Evolutionary conservation across 1,140 invertebrate species (phyloP).

Genomic region (Formica selysi): DNA sequence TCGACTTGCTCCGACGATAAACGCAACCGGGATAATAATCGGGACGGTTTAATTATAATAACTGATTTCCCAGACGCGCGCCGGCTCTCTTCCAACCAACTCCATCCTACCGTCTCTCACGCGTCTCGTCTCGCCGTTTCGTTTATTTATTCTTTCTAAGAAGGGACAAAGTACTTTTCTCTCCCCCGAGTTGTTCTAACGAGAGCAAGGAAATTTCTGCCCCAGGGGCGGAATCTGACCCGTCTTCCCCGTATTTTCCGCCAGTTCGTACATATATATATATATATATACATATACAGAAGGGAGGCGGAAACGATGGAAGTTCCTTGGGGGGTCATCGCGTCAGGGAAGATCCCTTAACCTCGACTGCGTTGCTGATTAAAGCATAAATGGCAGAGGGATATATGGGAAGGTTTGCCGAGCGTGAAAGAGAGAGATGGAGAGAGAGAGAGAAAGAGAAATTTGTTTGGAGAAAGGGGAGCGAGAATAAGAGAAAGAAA

Average conservation of each 20-base stretch:
- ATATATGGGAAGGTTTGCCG: conserved; percentile 44
- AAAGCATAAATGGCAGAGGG: conserved; percentile 73
- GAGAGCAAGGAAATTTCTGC: conserved; percentile 71
- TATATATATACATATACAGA: not conserved
- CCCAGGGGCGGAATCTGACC: conserved; percentile 46
- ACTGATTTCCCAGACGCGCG: conserved; percentile 74
- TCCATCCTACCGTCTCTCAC: conserved; percentile 1
- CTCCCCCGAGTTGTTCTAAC: conserved; percentile 48
- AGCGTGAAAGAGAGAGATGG: conserved; percentile 42
- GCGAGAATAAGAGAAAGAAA: conserved; percentile 10
- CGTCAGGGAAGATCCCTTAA: conserved; percentile 69
- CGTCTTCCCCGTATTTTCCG: conserved; percentile 40
- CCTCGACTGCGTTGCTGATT: conserved; percentile 69
- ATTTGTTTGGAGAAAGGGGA: conserved; percentile 63
- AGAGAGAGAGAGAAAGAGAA: conserved; percentile 59
- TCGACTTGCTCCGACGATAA: conserved; percentile 43
- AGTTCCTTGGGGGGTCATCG: conserved; percentile 68
- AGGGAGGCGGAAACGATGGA: conserved; percentile 36
- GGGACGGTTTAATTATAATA: conserved; percentile 66
- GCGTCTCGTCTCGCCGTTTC: not conserved
- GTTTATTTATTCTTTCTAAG: conserved; percentile 45
- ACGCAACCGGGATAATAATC: conserved; percentile 52
- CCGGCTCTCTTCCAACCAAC: conserved; percentile 57
- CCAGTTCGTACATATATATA: conserved; percentile 50
- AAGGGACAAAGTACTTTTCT: conserved; percentile 15